A percentile compares a stretch with the other conserved stretches of the same genome.
phyloP scores from a whole-genome alignment of 2,888 invertebrate genomes.

The Achlya flavicornis region DNA sequence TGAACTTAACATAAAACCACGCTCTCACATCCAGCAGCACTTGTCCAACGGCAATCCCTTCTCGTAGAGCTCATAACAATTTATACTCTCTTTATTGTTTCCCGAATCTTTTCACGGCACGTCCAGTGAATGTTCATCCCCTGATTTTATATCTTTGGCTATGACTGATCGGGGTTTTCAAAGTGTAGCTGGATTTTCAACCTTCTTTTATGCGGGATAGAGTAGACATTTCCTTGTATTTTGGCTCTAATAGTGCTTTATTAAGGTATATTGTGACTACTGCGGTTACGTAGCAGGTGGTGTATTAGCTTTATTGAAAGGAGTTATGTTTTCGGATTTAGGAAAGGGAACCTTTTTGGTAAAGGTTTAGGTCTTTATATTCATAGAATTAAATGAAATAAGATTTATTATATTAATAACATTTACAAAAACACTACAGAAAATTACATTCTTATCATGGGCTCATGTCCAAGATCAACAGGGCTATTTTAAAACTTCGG shows the following conservation, averaged over 20 bases:
- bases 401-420: background rate
- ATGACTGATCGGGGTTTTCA: background rate
- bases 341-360: background rate
- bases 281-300: background rate
- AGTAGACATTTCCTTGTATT: background rate
- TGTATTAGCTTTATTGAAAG: background rate
- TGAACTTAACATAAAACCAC: background rate
- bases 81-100: constrained; percentile 35
- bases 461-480: too few relatives aligned
- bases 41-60: background rate
- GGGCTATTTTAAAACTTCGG: too few relatives aligned
- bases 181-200: background rate
- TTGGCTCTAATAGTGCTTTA: background rate
- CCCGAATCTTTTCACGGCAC: constrained; percentile 19
- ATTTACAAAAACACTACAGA: too few relatives aligned
- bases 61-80: constrained; percentile 33
- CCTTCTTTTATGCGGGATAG: background rate
- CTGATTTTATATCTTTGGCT: constrained; percentile 1
- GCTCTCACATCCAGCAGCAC: background rate
- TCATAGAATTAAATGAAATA: background rate
- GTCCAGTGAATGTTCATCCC: constrained; percentile 8
- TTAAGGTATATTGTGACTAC: background rate
- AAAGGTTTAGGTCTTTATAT: background rate
- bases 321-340: background rate
- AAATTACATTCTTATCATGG: too few relatives aligned